Evolutionary conservation across 53 echinoderm and acorn worm species (phyloP).

Genomic region (Echinarachnius parma): DNA sequence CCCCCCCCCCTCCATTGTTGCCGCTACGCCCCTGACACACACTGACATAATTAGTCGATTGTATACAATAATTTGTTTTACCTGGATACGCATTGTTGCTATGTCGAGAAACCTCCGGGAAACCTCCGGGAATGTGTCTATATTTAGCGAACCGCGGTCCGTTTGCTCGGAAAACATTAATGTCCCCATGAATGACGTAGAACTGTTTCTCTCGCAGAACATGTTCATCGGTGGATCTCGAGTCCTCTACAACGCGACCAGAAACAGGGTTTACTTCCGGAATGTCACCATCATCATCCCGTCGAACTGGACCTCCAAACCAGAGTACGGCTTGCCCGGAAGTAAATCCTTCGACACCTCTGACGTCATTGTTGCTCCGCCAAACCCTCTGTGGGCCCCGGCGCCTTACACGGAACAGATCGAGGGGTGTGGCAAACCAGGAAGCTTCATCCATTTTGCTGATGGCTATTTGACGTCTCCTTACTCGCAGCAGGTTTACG

Average conservation of each 20-base stretch:
- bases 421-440: constrained; percentile 60
- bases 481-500: constrained; percentile 14
- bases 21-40: no score
- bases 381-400: constrained; percentile 65
- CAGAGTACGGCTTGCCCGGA: constrained; percentile 51
- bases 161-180: no score
- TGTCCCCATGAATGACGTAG: not conserved
- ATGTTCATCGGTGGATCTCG: constrained; percentile 52
- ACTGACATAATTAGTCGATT: no score
- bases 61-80: no score
- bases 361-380: constrained; percentile 65
- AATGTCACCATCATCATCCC: constrained; percentile 63
- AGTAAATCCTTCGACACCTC: constrained; percentile 59
- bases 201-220: constrained; percentile 23
- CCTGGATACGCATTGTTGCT: no score
- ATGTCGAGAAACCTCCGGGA: no score
- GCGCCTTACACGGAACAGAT: constrained; percentile 61
- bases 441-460: constrained; percentile 52
- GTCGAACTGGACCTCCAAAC: constrained; percentile 45
- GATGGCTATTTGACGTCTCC: constrained; percentile 32
- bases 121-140: no score
- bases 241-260: constrained; percentile 58
- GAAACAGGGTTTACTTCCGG: constrained; percentile 53
- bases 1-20: no score
- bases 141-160: no score